These are phyloP conservation scores for Conopomorpha cramerella DNA, from an alignment of 1,140 invertebrate genomes.

Conservation along the genomic window DNA sequence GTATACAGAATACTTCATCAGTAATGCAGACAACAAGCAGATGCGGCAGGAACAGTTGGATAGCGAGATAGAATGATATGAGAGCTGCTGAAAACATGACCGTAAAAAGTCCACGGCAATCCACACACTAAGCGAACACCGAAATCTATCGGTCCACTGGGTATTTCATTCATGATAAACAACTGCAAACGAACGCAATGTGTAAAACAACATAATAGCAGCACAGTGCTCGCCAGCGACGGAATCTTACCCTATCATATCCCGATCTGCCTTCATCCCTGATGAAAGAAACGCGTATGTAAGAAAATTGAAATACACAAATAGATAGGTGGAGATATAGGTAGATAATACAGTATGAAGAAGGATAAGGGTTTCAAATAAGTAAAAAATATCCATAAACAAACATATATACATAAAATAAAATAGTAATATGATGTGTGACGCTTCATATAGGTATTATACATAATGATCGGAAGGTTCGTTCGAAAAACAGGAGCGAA, in stretches of 20 bases:
- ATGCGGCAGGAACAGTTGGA: conserved; percentile 9
- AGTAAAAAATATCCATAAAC: background rate
- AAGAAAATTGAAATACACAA: background rate
- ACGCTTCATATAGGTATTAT: too few relatives aligned
- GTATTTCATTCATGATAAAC: too few relatives aligned
- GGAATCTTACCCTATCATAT: conserved; percentile 58
- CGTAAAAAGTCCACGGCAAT: too few relatives aligned
- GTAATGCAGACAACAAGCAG: conserved; percentile 49
- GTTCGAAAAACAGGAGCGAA: too few relatives aligned
- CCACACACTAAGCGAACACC: too few relatives aligned
- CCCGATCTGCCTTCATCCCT: conserved; percentile 58
- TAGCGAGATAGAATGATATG: background rate
- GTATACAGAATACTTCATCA: conserved; percentile 37
- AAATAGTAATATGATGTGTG: too few relatives aligned
- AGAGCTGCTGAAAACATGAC: too few relatives aligned
- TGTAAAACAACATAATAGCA: too few relatives aligned
- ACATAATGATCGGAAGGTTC: too few relatives aligned
- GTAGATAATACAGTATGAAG: conserved; percentile 9
- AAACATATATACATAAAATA: background rate
- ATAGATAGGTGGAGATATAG: conserved; percentile 1
- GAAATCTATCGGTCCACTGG: too few relatives aligned
- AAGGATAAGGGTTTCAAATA: conserved; percentile 8
- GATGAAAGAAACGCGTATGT: conserved; percentile 43
- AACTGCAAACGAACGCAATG: too few relatives aligned
- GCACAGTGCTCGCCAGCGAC: too few relatives aligned